Conservation (phyloP, 2,888 invertebrate genomes). For the Lamellibrachia satsuma region DNA sequence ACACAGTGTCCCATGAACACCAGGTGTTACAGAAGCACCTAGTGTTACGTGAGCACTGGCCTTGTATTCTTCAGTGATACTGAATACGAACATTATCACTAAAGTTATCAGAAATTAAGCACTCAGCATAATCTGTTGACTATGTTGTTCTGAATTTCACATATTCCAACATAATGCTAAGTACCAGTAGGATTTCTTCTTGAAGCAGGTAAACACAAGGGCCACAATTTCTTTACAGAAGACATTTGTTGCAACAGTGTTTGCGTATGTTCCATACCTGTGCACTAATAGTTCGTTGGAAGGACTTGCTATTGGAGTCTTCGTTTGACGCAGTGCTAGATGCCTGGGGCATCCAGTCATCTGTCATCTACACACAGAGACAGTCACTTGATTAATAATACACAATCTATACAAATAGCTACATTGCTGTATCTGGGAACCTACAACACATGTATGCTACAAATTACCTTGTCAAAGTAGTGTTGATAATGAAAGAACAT, state of each 20-base stretch:
- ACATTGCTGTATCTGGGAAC: too few relatives aligned
- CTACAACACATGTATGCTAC: too few relatives aligned
- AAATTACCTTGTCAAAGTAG: too few relatives aligned
- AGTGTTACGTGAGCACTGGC: too few relatives aligned
- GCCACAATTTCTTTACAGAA: not conserved
- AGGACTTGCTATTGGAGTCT: constrained; percentile 66
- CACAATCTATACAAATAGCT: too few relatives aligned
- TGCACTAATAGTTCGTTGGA: constrained; percentile 68
- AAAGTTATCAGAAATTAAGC: not conserved
- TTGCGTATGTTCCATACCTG: constrained; percentile 53
- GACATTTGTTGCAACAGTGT: not conserved
- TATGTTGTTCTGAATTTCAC: not conserved
- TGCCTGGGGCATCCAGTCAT: constrained; percentile 59
- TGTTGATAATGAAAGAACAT: too few relatives aligned
- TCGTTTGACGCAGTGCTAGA: constrained; percentile 63
- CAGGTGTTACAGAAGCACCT: not conserved
- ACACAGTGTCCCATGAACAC: not conserved
- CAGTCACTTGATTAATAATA: too few relatives aligned
- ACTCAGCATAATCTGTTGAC: not conserved
- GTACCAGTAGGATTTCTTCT: not conserved
- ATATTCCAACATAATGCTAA: not conserved
- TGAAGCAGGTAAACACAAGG: not conserved
- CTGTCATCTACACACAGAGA: constrained; percentile 42
- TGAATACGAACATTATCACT: not conserved
- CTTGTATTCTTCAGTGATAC: not conserved